These are phyloP conservation scores for Ciconia stormi DNA, from an alignment of 2,113 vertebrate genomes.

Conservation along the genomic window DNA sequence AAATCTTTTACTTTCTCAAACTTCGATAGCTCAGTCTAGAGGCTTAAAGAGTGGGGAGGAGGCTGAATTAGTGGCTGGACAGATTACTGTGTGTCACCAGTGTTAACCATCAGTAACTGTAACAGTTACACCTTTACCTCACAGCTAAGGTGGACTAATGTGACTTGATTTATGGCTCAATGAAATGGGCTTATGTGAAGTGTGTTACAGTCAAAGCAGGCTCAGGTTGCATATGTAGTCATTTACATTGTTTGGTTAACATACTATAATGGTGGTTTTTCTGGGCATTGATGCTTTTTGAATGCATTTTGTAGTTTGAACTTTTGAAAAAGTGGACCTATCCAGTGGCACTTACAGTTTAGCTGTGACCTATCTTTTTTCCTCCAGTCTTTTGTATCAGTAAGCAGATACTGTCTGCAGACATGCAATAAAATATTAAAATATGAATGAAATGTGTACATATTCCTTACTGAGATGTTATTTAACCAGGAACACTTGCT, in stretches of 20 bases:
- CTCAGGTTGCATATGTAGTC: neutral
- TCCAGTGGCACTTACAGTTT: neutral
- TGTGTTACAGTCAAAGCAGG: neutral
- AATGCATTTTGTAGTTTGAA: neutral
- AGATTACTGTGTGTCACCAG: neutral
- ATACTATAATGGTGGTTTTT: neutral
- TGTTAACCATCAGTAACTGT: neutral
- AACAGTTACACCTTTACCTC: neutral
- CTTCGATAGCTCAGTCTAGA: neutral
- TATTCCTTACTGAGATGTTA: neutral
- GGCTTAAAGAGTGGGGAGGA: neutral
- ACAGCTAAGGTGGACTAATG: neutral
- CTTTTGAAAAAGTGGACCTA: neutral
- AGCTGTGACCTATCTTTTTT: neutral
- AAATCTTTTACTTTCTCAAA: neutral
- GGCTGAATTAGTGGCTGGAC: neutral
- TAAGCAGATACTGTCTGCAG: neutral
- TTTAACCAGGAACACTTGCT: neutral
- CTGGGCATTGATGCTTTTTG: neutral
- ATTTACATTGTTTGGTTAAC: neutral
- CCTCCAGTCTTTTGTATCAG: neutral
- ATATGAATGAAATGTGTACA: neutral
- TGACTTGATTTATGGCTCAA: neutral
- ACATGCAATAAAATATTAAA: neutral
- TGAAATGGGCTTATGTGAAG: neutral